Evolutionary conservation across 1,140 invertebrate species (phyloP).

Genomic region (Paralvinella palmiformis): DNA sequence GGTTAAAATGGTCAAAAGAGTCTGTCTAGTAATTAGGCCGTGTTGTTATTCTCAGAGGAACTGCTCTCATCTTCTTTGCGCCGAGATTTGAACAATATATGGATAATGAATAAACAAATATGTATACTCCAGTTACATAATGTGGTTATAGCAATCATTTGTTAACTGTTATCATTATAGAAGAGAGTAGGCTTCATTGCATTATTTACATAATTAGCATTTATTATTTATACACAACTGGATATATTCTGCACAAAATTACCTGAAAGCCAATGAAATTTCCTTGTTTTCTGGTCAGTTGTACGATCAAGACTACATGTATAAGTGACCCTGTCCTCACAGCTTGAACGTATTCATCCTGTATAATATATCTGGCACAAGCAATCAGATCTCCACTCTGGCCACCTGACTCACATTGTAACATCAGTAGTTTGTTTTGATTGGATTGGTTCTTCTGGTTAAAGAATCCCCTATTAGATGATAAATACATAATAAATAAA

Average conservation of each 20-base stretch:
- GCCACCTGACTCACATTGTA: conserved; percentile 42
- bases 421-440: conserved; percentile 27
- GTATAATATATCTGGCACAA: conserved; percentile 35
- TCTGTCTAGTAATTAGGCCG: too few relatives aligned
- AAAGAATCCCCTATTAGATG: conserved; percentile 23
- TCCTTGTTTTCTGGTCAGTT: conserved; percentile 33
- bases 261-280: conserved; percentile 42
- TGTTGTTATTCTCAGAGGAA: too few relatives aligned
- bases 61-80: too few relatives aligned
- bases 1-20: too few relatives aligned
- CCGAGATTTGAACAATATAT: too few relatives aligned
- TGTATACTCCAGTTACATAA: too few relatives aligned
- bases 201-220: too few relatives aligned
- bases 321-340: not conserved
- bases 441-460: conserved; percentile 3
- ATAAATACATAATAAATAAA: not conserved
- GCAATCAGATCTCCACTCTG: conserved; percentile 34
- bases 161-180: too few relatives aligned
- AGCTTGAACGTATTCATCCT: conserved; percentile 26
- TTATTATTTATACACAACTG: too few relatives aligned
- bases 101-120: too few relatives aligned
- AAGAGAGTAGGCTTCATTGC: too few relatives aligned
- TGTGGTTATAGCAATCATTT: too few relatives aligned
- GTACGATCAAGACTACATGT: conserved; percentile 25
- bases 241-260: not conserved